Conservation (phyloP, 2,113 vertebrate species). For the Xiphorhynchus elegans region DNA sequence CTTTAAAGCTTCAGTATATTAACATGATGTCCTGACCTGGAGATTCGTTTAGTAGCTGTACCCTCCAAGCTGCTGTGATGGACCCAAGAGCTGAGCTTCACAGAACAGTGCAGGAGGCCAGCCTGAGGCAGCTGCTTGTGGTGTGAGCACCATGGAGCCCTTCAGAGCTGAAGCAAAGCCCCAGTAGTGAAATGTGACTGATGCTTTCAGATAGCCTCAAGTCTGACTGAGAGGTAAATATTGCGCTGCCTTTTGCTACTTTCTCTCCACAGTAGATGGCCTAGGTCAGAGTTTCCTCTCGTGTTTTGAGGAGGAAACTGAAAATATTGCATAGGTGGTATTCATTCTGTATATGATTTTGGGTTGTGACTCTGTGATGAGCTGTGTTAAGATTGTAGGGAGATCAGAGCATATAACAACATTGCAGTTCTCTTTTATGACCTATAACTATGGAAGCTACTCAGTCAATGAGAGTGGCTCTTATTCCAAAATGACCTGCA, state of each 20-base stretch:
- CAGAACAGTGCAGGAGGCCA: neutral
- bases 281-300: neutral
- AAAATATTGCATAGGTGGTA: neutral
- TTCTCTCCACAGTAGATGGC: neutral
- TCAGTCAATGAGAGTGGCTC: neutral
- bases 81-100: neutral
- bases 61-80: accelerated
- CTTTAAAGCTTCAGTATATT: neutral
- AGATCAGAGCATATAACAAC: neutral
- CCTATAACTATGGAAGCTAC: neutral
- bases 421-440: neutral
- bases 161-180: neutral
- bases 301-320: neutral
- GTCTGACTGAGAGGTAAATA: neutral
- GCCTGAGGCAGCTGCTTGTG: neutral
- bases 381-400: neutral
- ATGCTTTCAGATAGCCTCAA: neutral
- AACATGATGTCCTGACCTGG: neutral
- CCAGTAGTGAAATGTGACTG: neutral
- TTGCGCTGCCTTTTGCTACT: neutral
- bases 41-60: neutral
- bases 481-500: neutral
- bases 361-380: neutral
- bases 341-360: neutral
- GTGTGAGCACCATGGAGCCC: accelerated